A percentile compares a stretch with the other conserved stretches of the same genome.
Conservation (phyloP, 2,797 vertebrate genomes). For the Eidolon dupreanum region DNA sequence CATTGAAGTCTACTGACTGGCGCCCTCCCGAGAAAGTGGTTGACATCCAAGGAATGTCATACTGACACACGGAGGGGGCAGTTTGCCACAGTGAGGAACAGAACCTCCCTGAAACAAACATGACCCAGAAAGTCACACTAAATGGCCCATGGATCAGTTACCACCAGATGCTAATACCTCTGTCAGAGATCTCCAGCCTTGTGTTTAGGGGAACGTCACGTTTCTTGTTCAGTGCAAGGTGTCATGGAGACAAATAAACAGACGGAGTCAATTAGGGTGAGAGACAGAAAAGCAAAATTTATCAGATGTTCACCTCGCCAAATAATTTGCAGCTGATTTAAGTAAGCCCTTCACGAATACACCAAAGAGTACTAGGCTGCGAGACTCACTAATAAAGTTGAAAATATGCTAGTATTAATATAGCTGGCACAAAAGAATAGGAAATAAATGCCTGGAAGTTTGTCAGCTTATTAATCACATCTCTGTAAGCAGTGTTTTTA, state of each 20-base stretch:
- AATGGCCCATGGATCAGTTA: neutral
- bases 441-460: constrained; percentile 79
- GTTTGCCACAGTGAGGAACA: neutral
- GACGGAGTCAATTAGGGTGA: neutral
- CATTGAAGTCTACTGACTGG: neutral
- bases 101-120: neutral
- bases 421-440: constrained; percentile 65
- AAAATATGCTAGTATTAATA: constrained; percentile 78
- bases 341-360: neutral
- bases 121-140: neutral
- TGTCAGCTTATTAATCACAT: constrained; percentile 85
- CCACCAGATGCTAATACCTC: neutral
- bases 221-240: neutral
- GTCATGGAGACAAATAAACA: neutral
- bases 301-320: neutral
- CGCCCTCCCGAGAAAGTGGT: constrained; percentile 44
- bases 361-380: constrained; percentile 33
- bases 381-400: constrained; percentile 76
- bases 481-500: constrained; percentile 79
- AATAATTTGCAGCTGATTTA: constrained; percentile 48
- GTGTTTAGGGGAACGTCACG: neutral
- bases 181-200: accelerated
- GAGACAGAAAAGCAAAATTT: neutral
- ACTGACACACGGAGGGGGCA: neutral
- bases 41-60: neutral